phyloP scores from a whole-genome alignment of 2,888 invertebrate species.

The Volucella zonaria region DNA sequence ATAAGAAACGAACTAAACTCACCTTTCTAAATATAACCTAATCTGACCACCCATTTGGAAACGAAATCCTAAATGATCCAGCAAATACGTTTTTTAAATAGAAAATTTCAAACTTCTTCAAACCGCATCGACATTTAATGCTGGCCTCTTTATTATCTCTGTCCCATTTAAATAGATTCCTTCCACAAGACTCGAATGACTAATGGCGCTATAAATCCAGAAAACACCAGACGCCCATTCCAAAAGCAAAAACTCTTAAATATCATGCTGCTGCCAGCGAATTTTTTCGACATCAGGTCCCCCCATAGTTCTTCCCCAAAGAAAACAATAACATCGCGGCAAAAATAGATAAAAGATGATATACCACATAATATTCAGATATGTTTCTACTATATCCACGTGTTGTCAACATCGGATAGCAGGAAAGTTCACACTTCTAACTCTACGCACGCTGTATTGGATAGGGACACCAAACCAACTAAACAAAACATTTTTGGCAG shows the following conservation, averaged over 20 bases:
- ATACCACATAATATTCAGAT: background rate
- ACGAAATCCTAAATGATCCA: too few species aligned
- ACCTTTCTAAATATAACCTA: too few species aligned
- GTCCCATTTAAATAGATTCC: slow-evolving; percentile 13
- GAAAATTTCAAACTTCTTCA: too few species aligned
- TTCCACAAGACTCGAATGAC: slow-evolving; percentile 5
- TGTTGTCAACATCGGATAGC: slow-evolving; percentile 25
- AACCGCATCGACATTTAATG: background rate
- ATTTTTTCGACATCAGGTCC: slow-evolving; percentile 3
- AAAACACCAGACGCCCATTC: background rate
- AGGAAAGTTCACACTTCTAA: too few species aligned
- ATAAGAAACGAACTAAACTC: too few species aligned
- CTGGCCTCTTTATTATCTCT: slow-evolving; percentile 3
- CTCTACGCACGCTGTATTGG: too few species aligned
- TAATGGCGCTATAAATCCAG: slow-evolving; percentile 7
- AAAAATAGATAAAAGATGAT: slow-evolving; percentile 45
- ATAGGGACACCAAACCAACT: background rate
- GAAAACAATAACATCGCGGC: slow-evolving; percentile 1
- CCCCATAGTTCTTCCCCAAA: background rate
- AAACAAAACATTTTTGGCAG: slow-evolving; percentile 29
- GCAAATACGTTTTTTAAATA: too few species aligned
- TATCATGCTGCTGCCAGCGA: background rate
- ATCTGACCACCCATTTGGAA: too few species aligned
- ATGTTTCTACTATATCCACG: slow-evolving; percentile 25
- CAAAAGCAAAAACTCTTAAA: background rate